Evolutionary conservation across 2,888 invertebrate species (phyloP).

Genomic region (Lamellibrachia satsuma): DNA sequence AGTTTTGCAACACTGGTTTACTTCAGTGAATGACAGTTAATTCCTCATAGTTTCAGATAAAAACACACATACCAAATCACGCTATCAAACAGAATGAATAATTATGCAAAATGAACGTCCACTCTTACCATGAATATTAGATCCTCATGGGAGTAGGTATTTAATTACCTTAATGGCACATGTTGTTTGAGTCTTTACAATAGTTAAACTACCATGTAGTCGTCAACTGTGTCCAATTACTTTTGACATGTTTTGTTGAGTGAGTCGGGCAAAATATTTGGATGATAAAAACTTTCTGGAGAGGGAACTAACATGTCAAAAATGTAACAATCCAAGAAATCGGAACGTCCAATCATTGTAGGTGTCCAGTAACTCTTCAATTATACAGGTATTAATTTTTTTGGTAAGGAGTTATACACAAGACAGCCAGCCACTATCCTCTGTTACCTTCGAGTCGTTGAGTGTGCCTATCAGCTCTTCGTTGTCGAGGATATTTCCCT

Average conservation of each 20-base stretch:
- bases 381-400: neutral
- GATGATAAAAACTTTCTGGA: no score
- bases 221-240: neutral
- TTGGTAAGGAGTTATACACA: neutral
- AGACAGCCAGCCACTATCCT: neutral
- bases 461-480: slow-evolving; percentile 66
- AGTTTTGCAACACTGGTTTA: neutral
- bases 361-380: no score
- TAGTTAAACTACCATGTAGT: neutral
- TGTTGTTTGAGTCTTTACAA: neutral
- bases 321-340: no score
- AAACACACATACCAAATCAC: neutral
- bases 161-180: neutral
- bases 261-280: no score
- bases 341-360: no score
- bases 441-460: slow-evolving; percentile 65
- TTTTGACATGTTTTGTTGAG: no score
- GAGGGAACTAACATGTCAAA: no score
- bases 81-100: no score
- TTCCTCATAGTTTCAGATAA: neutral
- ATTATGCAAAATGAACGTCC: no score
- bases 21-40: neutral
- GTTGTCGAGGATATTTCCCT: slow-evolving; percentile 67
- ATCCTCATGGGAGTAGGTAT: neutral
- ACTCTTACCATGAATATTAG: no score